Evolutionary conservation across 2,888 invertebrate species (phyloP).

Genomic region (Molanna angustata): DNA sequence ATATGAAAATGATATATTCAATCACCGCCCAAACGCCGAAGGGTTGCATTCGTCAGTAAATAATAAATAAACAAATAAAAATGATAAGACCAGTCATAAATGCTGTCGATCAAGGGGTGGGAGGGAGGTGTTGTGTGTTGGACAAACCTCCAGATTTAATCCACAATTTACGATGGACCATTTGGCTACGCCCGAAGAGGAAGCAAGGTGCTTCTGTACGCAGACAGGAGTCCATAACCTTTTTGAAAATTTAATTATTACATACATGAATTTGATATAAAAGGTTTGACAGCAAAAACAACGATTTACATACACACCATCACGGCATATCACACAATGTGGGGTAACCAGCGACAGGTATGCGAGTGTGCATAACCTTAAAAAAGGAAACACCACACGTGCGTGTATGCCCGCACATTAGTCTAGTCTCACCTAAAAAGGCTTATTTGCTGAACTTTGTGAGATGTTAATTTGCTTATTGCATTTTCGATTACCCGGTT

Average conservation of each 20-base stretch:
- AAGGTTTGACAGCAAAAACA: too few species aligned
- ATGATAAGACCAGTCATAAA: conserved; percentile 12
- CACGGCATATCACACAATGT: too few species aligned
- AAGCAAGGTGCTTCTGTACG: conserved; percentile 3
- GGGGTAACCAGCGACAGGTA: too few species aligned
- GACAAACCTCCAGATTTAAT: conserved; percentile 20
- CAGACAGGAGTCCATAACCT: conserved; percentile 8
- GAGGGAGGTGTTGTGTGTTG: conserved; percentile 5
- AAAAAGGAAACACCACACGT: too few species aligned
- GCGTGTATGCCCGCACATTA: too few species aligned
- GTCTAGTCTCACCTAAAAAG: too few species aligned
- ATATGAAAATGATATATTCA: too few species aligned
- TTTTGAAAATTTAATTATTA: neutral
- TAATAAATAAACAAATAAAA: conserved; percentile 14
- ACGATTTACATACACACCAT: too few species aligned
- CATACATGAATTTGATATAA: neutral
- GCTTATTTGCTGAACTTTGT: too few species aligned
- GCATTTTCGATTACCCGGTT: too few species aligned
- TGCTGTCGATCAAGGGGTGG: neutral
- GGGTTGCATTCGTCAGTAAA: conserved; percentile 12
- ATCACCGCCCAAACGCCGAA: conserved; percentile 14
- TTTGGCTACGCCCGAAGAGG: conserved; percentile 14
- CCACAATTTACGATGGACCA: conserved; percentile 26
- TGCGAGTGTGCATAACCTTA: too few species aligned
- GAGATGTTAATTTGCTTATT: too few species aligned